phyloP scores from a whole-genome alignment of 2,888 invertebrate species.

The Stegophylla sp. region DNA sequence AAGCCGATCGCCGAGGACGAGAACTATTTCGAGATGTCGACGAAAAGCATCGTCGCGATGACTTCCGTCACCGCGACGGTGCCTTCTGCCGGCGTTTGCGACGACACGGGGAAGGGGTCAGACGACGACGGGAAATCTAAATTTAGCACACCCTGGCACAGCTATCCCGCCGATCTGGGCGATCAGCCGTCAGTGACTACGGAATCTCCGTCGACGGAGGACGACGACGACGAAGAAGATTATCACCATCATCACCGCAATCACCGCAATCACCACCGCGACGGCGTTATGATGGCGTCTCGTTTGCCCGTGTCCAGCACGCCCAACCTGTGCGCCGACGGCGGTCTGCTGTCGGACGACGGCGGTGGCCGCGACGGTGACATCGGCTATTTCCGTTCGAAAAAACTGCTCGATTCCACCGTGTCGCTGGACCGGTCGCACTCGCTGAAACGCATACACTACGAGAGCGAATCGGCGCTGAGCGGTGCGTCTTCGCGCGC shows the following conservation, averaged over 20 bases:
- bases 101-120: constrained; percentile 60
- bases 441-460: constrained; percentile 62
- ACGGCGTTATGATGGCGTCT: constrained; percentile 61
- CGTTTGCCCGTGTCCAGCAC: constrained; percentile 67
- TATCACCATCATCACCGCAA: background rate
- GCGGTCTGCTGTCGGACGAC: constrained; percentile 56
- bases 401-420: constrained; percentile 60
- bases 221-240: constrained; percentile 23
- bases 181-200: constrained; percentile 60
- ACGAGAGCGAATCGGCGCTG: constrained; percentile 61
- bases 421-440: constrained; percentile 61
- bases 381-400: constrained; percentile 31
- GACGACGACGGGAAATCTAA: constrained; percentile 62
- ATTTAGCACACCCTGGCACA: constrained; percentile 64
- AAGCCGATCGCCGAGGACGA: constrained; percentile 60
- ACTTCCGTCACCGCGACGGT: constrained; percentile 57
- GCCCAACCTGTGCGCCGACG: constrained; percentile 68
- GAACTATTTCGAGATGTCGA: constrained; percentile 60
- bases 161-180: constrained; percentile 64
- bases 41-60: constrained; percentile 60
- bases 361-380: constrained; percentile 19
- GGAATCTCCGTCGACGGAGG: constrained; percentile 54
- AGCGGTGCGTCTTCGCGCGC: constrained; percentile 62
- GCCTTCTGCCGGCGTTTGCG: constrained; percentile 42
- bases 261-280: background rate